Conservation (phyloP, 2,113 vertebrate species). For the Eidolon helvum region DNA sequence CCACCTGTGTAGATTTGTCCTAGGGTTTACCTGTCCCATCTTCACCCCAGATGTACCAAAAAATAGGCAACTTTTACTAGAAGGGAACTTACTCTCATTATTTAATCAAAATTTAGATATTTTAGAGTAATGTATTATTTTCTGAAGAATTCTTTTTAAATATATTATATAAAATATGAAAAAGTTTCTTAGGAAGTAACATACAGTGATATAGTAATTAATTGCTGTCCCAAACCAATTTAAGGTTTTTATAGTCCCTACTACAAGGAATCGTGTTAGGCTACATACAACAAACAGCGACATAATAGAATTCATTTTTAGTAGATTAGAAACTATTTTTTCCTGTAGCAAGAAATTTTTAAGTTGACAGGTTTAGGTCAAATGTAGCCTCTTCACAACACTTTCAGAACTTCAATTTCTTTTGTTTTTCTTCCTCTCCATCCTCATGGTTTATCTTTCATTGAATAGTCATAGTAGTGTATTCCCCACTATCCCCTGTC, state of each 20-base stretch:
- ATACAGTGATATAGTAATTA: background rate
- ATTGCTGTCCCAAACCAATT: background rate
- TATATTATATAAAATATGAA: background rate
- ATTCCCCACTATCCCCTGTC: background rate
- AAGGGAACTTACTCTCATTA: background rate
- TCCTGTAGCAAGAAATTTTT: background rate
- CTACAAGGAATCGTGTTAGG: background rate
- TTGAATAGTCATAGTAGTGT: rapidly evolving
- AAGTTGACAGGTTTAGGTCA: background rate
- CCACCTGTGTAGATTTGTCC: background rate
- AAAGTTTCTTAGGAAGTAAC: background rate
- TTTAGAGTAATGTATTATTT: background rate
- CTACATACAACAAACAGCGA: background rate
- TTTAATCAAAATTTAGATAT: background rate
- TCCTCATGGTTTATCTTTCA: background rate
- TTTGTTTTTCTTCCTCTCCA: background rate
- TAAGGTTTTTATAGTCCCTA: background rate
- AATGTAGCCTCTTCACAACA: background rate
- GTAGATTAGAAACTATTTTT: background rate
- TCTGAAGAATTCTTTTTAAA: background rate
- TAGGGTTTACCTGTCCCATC: background rate
- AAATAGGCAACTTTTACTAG: background rate
- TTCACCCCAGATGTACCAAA: background rate
- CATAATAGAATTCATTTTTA: background rate
- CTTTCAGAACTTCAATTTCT: background rate